phyloP scores from a whole-genome alignment of 2,888 invertebrate species.

The Agrypnus murinus region DNA sequence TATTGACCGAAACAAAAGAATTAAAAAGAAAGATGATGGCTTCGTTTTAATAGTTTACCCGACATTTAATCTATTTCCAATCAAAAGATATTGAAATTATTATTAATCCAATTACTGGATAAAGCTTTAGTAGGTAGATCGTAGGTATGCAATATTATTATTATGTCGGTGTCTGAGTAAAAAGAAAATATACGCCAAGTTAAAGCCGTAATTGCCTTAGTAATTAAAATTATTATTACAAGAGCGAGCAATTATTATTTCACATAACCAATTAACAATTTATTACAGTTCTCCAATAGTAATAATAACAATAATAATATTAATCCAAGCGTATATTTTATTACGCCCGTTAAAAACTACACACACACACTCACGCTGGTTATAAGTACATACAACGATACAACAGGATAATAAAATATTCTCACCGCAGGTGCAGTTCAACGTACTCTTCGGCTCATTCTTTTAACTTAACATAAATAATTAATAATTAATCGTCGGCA shows the following conservation, averaged over 20 bases:
- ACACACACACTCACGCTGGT: slow-evolving; percentile 4
- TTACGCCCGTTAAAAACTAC: slow-evolving; percentile 4
- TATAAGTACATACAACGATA: too few species aligned
- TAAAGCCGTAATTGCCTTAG: slow-evolving; percentile 21
- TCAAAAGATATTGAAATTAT: neutral
- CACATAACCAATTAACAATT: slow-evolving; percentile 29
- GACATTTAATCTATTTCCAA: too few species aligned
- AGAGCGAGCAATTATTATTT: slow-evolving; percentile 27
- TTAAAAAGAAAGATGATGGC: too few species aligned
- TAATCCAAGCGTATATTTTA: slow-evolving; percentile 20
- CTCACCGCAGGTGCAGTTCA: slow-evolving; percentile 42
- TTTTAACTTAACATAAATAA: slow-evolving; percentile 39
- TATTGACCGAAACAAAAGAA: too few species aligned
- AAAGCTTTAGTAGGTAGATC: slow-evolving; percentile 9
- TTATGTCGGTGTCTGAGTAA: slow-evolving; percentile 8
- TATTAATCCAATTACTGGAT: slow-evolving; percentile 11
- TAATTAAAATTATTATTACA: slow-evolving; percentile 32
- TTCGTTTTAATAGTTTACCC: too few species aligned
- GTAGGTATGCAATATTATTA: slow-evolving; percentile 1
- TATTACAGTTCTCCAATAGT: slow-evolving; percentile 14
- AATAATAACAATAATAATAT: neutral
- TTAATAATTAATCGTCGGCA: slow-evolving; percentile 33
- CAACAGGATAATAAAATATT: slow-evolving; percentile 36
- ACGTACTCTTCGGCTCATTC: slow-evolving; percentile 28
- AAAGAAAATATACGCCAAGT: slow-evolving; percentile 23